These are phyloP conservation scores for Formica aserva DNA, from an alignment of 2,888 invertebrate species.

Conservation along the genomic window DNA sequence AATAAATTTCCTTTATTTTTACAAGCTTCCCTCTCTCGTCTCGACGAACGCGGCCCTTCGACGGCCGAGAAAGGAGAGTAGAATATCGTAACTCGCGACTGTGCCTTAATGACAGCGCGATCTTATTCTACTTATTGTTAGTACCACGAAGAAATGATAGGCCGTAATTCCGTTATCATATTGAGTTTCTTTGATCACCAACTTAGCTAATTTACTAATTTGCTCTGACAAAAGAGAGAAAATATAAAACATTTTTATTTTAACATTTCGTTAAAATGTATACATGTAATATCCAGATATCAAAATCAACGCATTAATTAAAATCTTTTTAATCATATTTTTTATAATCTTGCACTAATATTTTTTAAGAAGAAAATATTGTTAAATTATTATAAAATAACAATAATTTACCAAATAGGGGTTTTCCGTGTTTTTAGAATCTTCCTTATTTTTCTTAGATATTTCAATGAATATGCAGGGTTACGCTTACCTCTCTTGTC, in stretches of 20 bases:
- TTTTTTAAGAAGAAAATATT: constrained; percentile 5
- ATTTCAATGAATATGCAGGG: too few relatives aligned
- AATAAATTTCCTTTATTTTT: constrained; percentile 85
- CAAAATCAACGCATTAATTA: not conserved
- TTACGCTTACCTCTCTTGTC: not conserved
- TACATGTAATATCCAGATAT: not conserved
- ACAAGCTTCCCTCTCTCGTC: constrained; percentile 70
- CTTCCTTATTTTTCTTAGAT: not conserved
- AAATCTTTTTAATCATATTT: not conserved
- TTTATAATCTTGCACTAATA: not conserved
- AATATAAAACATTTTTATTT: not conserved
- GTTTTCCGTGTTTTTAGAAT: not conserved
- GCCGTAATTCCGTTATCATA: constrained; percentile 30
- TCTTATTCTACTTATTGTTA: constrained; percentile 50
- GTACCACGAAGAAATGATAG: constrained; percentile 32
- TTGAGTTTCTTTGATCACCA: constrained; percentile 16
- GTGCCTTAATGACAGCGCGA: constrained; percentile 72
- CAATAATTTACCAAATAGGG: not conserved
- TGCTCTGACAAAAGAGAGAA: not conserved
- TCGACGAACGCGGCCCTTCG: constrained; percentile 57
- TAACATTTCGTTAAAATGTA: too few relatives aligned
- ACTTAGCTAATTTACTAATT: constrained; percentile 17
- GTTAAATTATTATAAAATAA: constrained; percentile 1
- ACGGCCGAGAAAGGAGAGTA: constrained; percentile 21
- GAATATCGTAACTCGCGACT: constrained; percentile 54